Percentiles rank a stretch among this genome's conserved stretches.
These are phyloP conservation scores for Pomatorhinus ruficollis DNA, from an alignment of 2,113 vertebrate genomes.

Conservation along the genomic window DNA sequence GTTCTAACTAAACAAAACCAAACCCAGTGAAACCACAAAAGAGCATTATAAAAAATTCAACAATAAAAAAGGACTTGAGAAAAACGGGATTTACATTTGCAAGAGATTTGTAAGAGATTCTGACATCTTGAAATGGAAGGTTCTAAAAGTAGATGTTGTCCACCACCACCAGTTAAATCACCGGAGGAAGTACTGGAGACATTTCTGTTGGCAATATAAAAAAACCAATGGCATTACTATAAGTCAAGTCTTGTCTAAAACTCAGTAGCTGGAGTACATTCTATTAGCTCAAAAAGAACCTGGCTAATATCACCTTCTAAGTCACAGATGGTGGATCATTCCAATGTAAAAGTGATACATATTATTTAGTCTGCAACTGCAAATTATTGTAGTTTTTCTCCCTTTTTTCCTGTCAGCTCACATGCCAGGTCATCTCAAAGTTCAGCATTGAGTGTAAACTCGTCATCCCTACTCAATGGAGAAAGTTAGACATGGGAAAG, in stretches of 20 bases:
- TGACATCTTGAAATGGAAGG: neutral
- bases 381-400: neutral
- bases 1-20: neutral
- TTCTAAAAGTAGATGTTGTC: neutral
- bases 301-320: neutral
- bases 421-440: neutral
- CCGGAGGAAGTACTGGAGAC: neutral
- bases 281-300: neutral
- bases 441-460: neutral
- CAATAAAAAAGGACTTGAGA: neutral
- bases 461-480: neutral
- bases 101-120: neutral
- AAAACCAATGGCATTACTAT: neutral
- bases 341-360: neutral
- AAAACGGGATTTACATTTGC: neutral
- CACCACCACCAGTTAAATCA: neutral
- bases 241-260: neutral
- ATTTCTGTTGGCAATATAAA: neutral
- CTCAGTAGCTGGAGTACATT: neutral
- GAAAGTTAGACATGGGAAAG: neutral
- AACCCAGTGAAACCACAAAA: neutral
- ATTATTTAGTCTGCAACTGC: neutral
- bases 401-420: neutral
- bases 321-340: neutral
- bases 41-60: neutral